Conservation (phyloP, 2,113 vertebrate species). For the Archocentrus centrarchus region DNA sequence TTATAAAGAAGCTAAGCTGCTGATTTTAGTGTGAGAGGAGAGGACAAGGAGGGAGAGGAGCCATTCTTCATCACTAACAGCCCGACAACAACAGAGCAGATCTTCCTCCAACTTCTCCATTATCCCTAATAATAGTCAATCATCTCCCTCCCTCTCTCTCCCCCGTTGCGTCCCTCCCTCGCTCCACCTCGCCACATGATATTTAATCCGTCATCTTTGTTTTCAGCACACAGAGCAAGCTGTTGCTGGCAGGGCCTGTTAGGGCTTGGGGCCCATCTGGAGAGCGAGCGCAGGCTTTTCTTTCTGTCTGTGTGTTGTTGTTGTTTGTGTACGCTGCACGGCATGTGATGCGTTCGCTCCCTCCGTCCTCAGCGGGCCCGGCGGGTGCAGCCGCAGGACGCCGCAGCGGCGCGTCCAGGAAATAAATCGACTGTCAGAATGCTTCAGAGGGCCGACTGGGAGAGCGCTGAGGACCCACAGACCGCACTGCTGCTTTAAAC, state of each 20-base stretch:
- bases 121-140: constrained; percentile 64
- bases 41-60: constrained; percentile 37
- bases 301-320: neutral
- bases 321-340: constrained; percentile 1
- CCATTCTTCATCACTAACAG: constrained; percentile 55
- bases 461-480: neutral
- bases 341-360: constrained; percentile 17
- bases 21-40: constrained; percentile 6
- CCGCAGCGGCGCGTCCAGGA: neutral
- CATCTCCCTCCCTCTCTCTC: constrained; percentile 34
- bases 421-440: constrained; percentile 2
- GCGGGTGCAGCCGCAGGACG: constrained; percentile 19
- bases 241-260: constrained; percentile 84
- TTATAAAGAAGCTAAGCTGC: neutral
- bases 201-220: constrained; percentile 94
- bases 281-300: constrained; percentile 72
- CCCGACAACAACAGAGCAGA: constrained; percentile 47
- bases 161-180: constrained; percentile 68
- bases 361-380: constrained; percentile 27
- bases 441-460: neutral
- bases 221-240: constrained; percentile 91
- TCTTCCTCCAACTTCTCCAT: constrained; percentile 59
- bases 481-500: neutral
- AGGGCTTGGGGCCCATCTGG: constrained; percentile 88
- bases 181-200: constrained; percentile 82